A percentile compares a stretch with the other conserved stretches of the same genome.
These are phyloP conservation scores for Agrilus planipennis DNA, from an alignment of 1,140 invertebrate species.

Conservation along the genomic window DNA sequence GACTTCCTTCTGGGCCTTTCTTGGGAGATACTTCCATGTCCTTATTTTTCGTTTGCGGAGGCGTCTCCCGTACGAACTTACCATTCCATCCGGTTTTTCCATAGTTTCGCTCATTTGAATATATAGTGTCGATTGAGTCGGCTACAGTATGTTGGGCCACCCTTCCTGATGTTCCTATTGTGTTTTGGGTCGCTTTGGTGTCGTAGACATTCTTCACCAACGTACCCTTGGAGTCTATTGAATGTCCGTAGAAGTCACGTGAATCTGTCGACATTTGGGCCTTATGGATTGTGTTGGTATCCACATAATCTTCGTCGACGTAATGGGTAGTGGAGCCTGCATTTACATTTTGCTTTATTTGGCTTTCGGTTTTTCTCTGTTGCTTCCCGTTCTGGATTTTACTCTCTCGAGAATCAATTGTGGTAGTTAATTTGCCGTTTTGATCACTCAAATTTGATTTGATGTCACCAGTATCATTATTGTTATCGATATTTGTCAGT, in stretches of 20 bases:
- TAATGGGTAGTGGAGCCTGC: too few relatives aligned
- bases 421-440: too few relatives aligned
- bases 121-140: conserved; percentile 20
- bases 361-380: too few relatives aligned
- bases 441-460: too few relatives aligned
- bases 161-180: conserved; percentile 21
- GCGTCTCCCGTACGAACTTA: conserved; percentile 20
- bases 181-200: conserved; percentile 22
- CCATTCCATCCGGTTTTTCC: conserved; percentile 29
- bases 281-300: conserved; percentile 14
- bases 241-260: conserved; percentile 23
- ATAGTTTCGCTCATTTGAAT: conserved; percentile 25
- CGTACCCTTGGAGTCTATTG: conserved; percentile 15
- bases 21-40: not conserved
- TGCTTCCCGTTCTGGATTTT: too few relatives aligned
- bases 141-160: conserved; percentile 17
- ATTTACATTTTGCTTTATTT: too few relatives aligned
- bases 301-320: conserved; percentile 14
- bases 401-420: too few relatives aligned
- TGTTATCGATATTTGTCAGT: conserved; percentile 18
- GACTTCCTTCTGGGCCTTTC: conserved; percentile 1
- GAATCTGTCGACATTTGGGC: conserved; percentile 18
- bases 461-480: conserved; percentile 10
- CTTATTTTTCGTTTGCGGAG: conserved; percentile 6
- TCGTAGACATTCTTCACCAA: conserved; percentile 23